Evolutionary conservation across 2,797 vertebrate species (phyloP).

Genomic region (Cuniculus paca): DNA sequence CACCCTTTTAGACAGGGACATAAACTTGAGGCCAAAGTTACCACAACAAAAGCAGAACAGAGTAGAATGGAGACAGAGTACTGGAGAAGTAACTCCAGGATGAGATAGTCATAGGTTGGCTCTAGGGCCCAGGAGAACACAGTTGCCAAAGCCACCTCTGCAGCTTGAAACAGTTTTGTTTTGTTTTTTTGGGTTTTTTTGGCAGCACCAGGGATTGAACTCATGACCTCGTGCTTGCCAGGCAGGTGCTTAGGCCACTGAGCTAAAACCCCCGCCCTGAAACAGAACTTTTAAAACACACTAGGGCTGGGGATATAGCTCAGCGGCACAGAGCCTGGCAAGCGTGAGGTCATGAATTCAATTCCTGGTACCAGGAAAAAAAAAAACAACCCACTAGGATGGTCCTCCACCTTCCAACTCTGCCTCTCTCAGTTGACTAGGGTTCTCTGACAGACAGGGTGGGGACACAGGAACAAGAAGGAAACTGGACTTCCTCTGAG

Average conservation of each 20-base stretch:
- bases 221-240: too few species aligned
- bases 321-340: too few species aligned
- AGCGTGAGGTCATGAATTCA: too few species aligned
- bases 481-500: background rate
- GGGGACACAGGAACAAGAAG: background rate
- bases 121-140: background rate
- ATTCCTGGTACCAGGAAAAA: too few species aligned
- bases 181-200: too few species aligned
- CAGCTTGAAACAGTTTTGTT: background rate
- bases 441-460: background rate
- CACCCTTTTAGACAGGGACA: background rate
- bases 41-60: background rate
- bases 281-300: background rate
- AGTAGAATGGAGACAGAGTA: background rate
- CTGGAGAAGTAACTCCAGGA: background rate
- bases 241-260: too few species aligned
- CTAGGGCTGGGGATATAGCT: too few species aligned
- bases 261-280: too few species aligned
- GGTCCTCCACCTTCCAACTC: background rate
- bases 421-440: background rate
- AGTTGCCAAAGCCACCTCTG: background rate
- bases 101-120: background rate
- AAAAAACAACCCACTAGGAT: background rate
- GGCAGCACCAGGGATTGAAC: too few species aligned
- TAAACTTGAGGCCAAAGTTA: background rate